phyloP scores from a whole-genome alignment of 1,140 invertebrate genomes.

The Drosophila chauvacae region DNA sequence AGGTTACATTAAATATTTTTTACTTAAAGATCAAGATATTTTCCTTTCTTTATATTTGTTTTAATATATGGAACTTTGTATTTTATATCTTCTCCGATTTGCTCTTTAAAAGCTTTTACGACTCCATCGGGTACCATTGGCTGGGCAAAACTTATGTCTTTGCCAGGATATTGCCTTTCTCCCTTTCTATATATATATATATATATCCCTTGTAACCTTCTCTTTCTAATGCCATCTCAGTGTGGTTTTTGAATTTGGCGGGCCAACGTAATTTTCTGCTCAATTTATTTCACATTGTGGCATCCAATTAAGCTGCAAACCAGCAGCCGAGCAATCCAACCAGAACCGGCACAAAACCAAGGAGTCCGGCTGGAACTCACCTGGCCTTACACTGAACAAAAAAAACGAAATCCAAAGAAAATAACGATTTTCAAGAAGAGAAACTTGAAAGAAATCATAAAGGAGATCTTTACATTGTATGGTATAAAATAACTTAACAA shows the following conservation, averaged over 20 bases:
- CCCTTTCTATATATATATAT: neutral
- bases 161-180: neutral
- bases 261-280: constrained; percentile 84
- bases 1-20: too few relatives aligned
- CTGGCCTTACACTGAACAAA: constrained; percentile 11
- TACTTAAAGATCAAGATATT: too few relatives aligned
- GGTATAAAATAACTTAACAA: too few relatives aligned
- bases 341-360: constrained; percentile 15
- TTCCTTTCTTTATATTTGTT: too few relatives aligned
- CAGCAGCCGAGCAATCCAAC: constrained; percentile 43
- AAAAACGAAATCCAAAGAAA: neutral
- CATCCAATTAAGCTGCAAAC: constrained; percentile 84
- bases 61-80: too few relatives aligned
- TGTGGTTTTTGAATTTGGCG: constrained; percentile 77
- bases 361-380: constrained; percentile 10
- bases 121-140: constrained; percentile 63
- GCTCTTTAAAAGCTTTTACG: constrained; percentile 46
- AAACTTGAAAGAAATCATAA: too few relatives aligned
- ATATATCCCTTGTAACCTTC: neutral
- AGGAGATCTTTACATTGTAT: too few relatives aligned
- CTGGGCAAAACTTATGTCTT: constrained; percentile 44
- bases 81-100: neutral
- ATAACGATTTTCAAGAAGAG: neutral
- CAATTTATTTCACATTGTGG: constrained; percentile 85
- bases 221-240: constrained; percentile 44